phyloP scores from a whole-genome alignment of 2,888 invertebrate genomes.

The Catonia carolina region DNA sequence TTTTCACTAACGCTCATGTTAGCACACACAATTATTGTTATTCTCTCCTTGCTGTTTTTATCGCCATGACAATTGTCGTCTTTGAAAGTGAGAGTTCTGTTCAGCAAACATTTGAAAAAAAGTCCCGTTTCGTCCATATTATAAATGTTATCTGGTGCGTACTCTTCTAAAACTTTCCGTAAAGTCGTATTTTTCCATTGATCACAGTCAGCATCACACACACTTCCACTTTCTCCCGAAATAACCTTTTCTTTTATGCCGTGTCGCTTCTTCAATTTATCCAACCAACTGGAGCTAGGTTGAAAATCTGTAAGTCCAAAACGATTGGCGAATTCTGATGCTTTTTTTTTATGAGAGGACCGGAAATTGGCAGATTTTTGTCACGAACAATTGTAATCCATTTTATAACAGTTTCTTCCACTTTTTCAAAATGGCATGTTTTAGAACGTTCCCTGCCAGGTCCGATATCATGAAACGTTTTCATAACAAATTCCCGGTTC shows the following conservation, averaged over 20 bases:
- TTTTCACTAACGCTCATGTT: conserved; percentile 11
- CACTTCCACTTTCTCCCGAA: neutral
- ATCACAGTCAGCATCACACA: too few species aligned
- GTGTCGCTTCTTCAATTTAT: neutral
- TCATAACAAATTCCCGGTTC: too few species aligned
- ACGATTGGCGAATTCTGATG: too few species aligned
- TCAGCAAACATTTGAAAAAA: too few species aligned
- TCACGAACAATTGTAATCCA: neutral
- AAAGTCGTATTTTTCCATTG: neutral
- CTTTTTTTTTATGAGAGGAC: too few species aligned
- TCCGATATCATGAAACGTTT: too few species aligned
- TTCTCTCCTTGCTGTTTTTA: neutral
- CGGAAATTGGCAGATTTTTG: neutral
- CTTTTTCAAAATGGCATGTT: neutral
- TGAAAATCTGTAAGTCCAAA: too few species aligned
- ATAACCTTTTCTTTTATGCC: neutral
- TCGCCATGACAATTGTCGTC: conserved; percentile 6
- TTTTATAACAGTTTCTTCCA: neutral
- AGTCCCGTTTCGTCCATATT: conserved; percentile 4
- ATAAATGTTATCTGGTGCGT: neutral
- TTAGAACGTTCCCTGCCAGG: neutral
- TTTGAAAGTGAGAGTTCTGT: neutral
- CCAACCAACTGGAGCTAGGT: too few species aligned
- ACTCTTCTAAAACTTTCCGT: neutral
- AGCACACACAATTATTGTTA: neutral